Percentiles rank a stretch among this genome's conserved stretches.
These are phyloP conservation scores for Laterallus jamaicensis DNA, from an alignment of 2,113 vertebrate species.

Conservation along the genomic window DNA sequence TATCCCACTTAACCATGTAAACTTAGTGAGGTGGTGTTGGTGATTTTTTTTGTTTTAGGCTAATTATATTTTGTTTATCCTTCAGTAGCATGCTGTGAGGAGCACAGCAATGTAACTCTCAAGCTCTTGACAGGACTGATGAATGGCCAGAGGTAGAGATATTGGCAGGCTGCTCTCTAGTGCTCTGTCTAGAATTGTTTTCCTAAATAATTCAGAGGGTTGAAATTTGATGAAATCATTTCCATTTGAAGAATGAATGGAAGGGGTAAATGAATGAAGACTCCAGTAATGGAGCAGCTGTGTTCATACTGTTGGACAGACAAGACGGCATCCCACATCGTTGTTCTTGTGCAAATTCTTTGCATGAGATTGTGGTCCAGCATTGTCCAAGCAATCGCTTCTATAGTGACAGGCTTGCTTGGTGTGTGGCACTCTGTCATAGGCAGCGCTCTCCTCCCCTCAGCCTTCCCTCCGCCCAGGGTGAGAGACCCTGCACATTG, in stretches of 20 bases:
- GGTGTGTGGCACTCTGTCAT: background rate
- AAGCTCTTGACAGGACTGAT: slow-evolving; percentile 53
- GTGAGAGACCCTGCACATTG: fast-evolving
- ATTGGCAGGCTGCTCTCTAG: slow-evolving; percentile 56
- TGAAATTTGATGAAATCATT: slow-evolving; percentile 67
- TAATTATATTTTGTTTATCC: slow-evolving; percentile 64
- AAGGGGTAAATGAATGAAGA: slow-evolving; percentile 40
- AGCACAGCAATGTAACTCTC: background rate
- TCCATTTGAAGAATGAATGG: slow-evolving; percentile 49
- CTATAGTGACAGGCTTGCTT: background rate
- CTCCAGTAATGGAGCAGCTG: background rate
- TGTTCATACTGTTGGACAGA: background rate
- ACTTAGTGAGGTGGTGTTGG: slow-evolving; percentile 10
- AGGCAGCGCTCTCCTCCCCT: background rate
- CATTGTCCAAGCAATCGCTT: background rate
- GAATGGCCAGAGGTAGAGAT: slow-evolving; percentile 56
- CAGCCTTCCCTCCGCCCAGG: background rate
- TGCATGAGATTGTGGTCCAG: background rate
- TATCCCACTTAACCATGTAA: slow-evolving; percentile 48
- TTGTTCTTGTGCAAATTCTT: background rate
- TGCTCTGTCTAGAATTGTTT: slow-evolving; percentile 57
- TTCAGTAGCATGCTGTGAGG: background rate
- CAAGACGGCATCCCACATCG: background rate
- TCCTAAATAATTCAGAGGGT: slow-evolving; percentile 65
- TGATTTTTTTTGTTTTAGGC: slow-evolving; percentile 35